Percentiles rank a stretch among this genome's conserved stretches.
Conservation (phyloP, 2,113 vertebrate species). For the Poicephalus gulielmi region DNA sequence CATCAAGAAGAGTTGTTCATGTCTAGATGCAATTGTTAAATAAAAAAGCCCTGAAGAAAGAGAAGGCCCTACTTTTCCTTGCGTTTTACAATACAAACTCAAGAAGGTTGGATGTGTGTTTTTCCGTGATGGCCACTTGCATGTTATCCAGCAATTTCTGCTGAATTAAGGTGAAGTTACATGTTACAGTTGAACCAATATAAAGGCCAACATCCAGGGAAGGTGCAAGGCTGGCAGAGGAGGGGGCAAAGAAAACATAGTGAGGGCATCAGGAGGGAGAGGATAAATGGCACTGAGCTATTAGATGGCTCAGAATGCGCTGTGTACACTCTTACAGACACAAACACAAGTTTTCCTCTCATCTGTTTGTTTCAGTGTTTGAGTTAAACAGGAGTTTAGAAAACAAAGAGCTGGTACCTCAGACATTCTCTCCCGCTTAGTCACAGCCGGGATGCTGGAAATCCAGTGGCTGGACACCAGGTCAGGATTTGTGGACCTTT, state of each 20-base stretch:
- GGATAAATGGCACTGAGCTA: background rate
- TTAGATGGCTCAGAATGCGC: background rate
- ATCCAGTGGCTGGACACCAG: accelerated
- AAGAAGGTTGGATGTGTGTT: background rate
- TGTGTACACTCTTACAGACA: accelerated
- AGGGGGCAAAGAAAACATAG: background rate
- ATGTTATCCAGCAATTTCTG: background rate
- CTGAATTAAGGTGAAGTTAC: background rate
- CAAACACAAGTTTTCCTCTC: background rate
- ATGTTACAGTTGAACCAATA: background rate
- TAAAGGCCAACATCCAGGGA: background rate
- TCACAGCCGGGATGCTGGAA: background rate
- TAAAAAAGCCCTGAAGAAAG: background rate
- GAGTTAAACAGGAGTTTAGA: background rate
- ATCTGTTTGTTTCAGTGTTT: background rate
- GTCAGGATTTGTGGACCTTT: background rate
- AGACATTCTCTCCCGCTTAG: background rate
- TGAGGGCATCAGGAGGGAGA: background rate
- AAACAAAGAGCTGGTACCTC: background rate
- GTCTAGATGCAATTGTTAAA: background rate
- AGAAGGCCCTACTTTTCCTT: background rate
- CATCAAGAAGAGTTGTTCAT: background rate
- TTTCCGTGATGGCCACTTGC: accelerated
- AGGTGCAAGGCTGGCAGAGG: background rate
- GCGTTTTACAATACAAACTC: background rate